phyloP scores from a whole-genome alignment of 1,140 invertebrate genomes.

The Drosophila bifasciata region DNA sequence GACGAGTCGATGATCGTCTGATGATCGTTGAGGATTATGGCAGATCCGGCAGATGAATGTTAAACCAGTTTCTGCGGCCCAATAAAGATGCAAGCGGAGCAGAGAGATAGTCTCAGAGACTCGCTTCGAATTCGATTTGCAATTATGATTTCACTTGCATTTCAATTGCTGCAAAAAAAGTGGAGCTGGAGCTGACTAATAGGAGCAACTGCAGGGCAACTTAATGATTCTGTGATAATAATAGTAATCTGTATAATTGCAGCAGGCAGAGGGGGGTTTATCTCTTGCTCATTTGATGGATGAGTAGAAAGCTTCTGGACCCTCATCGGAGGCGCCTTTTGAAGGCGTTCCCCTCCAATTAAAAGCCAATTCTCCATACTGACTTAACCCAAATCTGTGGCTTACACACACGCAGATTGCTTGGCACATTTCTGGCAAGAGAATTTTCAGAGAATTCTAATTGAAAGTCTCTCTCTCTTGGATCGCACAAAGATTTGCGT shows the following conservation, averaged over 20 bases:
- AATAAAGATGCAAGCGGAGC: conserved; percentile 32
- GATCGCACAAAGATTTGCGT: conserved; percentile 20
- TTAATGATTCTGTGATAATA: conserved; percentile 46
- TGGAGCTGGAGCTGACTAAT: conserved; percentile 18
- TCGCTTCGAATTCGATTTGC: conserved; percentile 62
- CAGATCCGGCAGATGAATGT: conserved; percentile 38
- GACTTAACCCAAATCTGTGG: conserved; percentile 57
- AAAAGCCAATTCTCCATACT: conserved; percentile 11
- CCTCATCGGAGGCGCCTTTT: too few species aligned
- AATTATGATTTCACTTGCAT: conserved; percentile 79
- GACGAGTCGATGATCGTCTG: neutral
- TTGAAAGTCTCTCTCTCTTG: conserved; percentile 33
- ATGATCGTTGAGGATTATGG: conserved; percentile 21
- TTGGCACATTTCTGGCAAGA: neutral
- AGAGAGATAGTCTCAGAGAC: too few species aligned
- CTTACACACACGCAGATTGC: conserved; percentile 41
- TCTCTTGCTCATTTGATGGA: conserved; percentile 46
- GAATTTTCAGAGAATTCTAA: conserved; percentile 43
- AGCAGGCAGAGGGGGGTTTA: neutral
- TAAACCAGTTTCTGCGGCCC: conserved; percentile 68
- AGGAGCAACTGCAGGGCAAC: conserved; percentile 29
- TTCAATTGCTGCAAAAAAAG: conserved; percentile 35
- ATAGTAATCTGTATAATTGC: conserved; percentile 21
- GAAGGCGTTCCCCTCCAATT: neutral
- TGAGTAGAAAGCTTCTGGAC: conserved; percentile 22